phyloP scores from a whole-genome alignment of 1,140 invertebrate species.

The Coptotermes formosanus region DNA sequence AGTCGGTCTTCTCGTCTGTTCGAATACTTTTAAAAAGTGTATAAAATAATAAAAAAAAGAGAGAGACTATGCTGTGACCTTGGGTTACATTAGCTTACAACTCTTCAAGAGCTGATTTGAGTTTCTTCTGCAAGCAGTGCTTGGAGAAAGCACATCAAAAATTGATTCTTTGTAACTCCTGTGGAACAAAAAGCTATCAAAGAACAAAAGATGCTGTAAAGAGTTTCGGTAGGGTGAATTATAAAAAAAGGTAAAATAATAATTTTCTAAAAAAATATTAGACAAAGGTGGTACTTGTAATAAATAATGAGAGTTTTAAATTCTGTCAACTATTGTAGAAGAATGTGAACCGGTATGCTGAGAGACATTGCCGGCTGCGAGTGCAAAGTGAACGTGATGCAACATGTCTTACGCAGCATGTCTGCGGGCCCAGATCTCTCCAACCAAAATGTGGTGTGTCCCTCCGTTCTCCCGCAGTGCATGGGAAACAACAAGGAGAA shows the following conservation, averaged over 20 bases:
- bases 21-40: conserved; percentile 28
- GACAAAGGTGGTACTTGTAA: conserved; percentile 29
- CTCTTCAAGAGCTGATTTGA: conserved; percentile 20
- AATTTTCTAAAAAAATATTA: conserved; percentile 18
- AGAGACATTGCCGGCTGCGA: conserved; percentile 21
- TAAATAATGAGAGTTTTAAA: conserved; percentile 25
- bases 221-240: conserved; percentile 19
- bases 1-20: conserved; percentile 25
- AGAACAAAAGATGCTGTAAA: conserved; percentile 22
- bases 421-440: conserved; percentile 31
- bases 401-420: conserved; percentile 17
- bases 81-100: conserved; percentile 20
- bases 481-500: conserved; percentile 23
- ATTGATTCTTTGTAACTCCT: not conserved
- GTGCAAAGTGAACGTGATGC: conserved; percentile 26
- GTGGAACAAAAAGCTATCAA: conserved; percentile 18
- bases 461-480: conserved; percentile 28
- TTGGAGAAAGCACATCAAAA: conserved; percentile 24
- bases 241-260: not conserved
- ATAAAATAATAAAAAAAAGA: conserved; percentile 19
- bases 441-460: conserved; percentile 28
- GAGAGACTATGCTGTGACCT: conserved; percentile 23
- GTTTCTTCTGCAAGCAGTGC: conserved; percentile 22
- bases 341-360: conserved; percentile 16
- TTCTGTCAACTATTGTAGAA: conserved; percentile 26